Percentiles rank a stretch among this genome's conserved stretches.
Evolutionary conservation across 92 coral and sea anemone species (phyloP).

Genomic region (Diadumene lineata): DNA sequence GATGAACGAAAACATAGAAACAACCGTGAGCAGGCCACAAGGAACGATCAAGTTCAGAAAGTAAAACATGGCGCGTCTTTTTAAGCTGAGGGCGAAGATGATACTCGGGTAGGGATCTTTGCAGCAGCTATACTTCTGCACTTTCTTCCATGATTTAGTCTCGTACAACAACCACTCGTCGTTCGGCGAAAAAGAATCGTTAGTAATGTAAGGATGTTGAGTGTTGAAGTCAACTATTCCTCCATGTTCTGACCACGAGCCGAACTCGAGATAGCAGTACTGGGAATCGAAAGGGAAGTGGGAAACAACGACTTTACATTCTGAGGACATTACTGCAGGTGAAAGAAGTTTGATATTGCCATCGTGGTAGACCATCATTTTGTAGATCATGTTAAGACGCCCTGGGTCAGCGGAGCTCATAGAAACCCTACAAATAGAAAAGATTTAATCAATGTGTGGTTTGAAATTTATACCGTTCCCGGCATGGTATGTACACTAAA

Average conservation of each 20-base stretch:
- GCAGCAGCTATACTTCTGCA: conserved; percentile 49
- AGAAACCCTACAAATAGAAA: conserved; percentile 4
- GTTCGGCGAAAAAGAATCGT: conserved; percentile 35
- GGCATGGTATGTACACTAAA: not conserved
- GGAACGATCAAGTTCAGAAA: conserved; percentile 50
- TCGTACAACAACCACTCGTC: conserved; percentile 59
- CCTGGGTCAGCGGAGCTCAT: conserved; percentile 1
- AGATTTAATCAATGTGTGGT: not conserved
- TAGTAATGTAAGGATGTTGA: conserved; percentile 22
- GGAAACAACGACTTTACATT: conserved; percentile 57
- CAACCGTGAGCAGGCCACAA: conserved; percentile 48
- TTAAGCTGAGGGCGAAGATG: conserved; percentile 36
- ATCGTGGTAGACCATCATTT: conserved; percentile 33
- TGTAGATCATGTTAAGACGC: conserved; percentile 30
- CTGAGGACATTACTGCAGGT: conserved; percentile 53
- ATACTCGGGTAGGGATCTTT: conserved; percentile 51
- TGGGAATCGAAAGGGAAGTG: conserved; percentile 74
- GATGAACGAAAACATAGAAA: conserved; percentile 60
- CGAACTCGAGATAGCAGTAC: conserved; percentile 53
- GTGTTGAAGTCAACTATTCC: conserved; percentile 45
- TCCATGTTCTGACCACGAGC: conserved; percentile 75
- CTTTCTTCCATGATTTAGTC: conserved; percentile 29
- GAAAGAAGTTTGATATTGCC: conserved; percentile 61
- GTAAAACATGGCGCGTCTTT: conserved; percentile 57
- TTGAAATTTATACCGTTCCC: not conserved